These are phyloP conservation scores for Fulica atra DNA, from an alignment of 2,113 vertebrate species.

Conservation along the genomic window DNA sequence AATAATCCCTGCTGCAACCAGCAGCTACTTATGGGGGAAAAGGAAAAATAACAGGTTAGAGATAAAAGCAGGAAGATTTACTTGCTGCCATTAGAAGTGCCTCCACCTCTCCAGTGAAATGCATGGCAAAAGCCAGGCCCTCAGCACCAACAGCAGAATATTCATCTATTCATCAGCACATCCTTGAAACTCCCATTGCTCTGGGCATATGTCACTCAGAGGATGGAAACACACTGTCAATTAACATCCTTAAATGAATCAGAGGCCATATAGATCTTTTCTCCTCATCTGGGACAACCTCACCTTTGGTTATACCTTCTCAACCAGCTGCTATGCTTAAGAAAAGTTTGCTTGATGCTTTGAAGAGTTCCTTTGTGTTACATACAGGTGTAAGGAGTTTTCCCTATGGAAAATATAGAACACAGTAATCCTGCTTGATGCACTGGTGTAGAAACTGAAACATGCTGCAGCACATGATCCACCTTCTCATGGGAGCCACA, in stretches of 20 bases:
- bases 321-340: background rate
- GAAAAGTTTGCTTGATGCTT: background rate
- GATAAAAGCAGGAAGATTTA: background rate
- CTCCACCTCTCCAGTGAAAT: background rate
- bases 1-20: background rate
- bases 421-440: background rate
- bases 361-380: background rate
- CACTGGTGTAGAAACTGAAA: background rate
- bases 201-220: accelerated
- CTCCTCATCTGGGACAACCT: background rate
- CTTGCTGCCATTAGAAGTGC: background rate
- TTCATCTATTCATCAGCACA: background rate
- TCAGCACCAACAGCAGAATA: background rate
- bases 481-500: background rate
- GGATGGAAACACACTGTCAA: background rate
- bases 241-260: background rate
- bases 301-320: background rate
- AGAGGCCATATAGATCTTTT: accelerated
- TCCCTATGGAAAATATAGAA: background rate
- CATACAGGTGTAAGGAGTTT: background rate
- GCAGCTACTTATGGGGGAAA: background rate
- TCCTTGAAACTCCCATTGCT: background rate
- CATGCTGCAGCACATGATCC: accelerated
- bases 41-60: background rate
- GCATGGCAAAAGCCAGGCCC: accelerated